Conservation (phyloP, 92 coral and sea anemone genomes). For the Parazoanthus darwini region DNA sequence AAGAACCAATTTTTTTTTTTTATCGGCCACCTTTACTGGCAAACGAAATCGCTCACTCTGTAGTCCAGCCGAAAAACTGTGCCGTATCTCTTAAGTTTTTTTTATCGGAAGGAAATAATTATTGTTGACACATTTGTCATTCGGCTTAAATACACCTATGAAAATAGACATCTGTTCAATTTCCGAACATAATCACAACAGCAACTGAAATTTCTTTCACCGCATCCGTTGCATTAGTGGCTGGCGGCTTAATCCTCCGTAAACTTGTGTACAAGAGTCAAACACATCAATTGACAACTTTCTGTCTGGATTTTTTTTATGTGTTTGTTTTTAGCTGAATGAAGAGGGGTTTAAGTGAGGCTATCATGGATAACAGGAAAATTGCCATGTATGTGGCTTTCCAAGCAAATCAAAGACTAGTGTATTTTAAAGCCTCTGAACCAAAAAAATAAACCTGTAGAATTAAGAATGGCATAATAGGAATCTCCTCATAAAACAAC, state of each 20-base stretch:
- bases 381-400: background rate
- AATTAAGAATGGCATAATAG: background rate
- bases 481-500: background rate
- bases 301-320: background rate
- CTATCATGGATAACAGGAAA: background rate
- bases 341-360: background rate
- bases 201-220: background rate
- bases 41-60: background rate
- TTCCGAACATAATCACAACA: background rate
- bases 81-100: no score
- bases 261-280: background rate
- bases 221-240: conserved; percentile 12
- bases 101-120: background rate
- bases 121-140: background rate
- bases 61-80: background rate
- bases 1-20: no score
- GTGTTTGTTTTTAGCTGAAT: background rate
- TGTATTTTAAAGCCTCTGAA: background rate
- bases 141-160: background rate
- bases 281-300: background rate
- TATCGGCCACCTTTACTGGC: background rate
- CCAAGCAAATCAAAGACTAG: background rate
- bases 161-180: background rate
- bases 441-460: background rate
- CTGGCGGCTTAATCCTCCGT: background rate